Evolutionary conservation across 2,113 vertebrate species (phyloP).

Genomic region (Uria lomvia): DNA sequence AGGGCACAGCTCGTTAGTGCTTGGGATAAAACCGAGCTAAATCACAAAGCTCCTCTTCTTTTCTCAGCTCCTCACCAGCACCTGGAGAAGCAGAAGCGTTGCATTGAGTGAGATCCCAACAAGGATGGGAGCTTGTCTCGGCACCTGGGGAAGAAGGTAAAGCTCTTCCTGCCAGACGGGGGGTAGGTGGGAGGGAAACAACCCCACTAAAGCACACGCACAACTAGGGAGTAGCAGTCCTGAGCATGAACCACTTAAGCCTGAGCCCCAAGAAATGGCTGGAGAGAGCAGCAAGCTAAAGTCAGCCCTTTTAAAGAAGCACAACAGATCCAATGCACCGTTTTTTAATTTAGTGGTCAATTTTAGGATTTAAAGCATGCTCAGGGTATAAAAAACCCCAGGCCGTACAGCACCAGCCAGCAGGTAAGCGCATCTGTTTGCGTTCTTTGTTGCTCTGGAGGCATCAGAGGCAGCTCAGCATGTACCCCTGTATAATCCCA

Average conservation of each 20-base stretch:
- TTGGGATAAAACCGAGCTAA: background rate
- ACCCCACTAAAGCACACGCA: background rate
- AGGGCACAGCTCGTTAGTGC: rapidly evolving
- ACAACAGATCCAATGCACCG: rapidly evolving
- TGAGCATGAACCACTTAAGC: background rate
- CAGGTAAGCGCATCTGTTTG: background rate
- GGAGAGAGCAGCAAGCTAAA: background rate
- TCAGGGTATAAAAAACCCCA: rapidly evolving
- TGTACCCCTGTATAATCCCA: background rate
- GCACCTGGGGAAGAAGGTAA: background rate
- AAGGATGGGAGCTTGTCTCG: background rate
- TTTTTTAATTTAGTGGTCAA: background rate
- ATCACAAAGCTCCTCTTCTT: background rate
- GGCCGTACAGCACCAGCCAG: background rate
- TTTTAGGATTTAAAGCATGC: background rate
- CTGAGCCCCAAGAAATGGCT: background rate
- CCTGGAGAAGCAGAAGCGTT: background rate
- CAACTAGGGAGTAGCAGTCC: background rate
- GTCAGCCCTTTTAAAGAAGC: background rate
- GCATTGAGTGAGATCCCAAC: background rate
- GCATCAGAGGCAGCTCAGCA: background rate
- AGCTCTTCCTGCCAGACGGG: background rate
- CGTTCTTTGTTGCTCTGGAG: background rate
- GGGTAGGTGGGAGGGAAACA: rapidly evolving
- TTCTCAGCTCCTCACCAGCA: background rate